Conservation (phyloP, 1,140 invertebrate genomes). For the roundworm (Caenorhabditis elegans) region DNA sequence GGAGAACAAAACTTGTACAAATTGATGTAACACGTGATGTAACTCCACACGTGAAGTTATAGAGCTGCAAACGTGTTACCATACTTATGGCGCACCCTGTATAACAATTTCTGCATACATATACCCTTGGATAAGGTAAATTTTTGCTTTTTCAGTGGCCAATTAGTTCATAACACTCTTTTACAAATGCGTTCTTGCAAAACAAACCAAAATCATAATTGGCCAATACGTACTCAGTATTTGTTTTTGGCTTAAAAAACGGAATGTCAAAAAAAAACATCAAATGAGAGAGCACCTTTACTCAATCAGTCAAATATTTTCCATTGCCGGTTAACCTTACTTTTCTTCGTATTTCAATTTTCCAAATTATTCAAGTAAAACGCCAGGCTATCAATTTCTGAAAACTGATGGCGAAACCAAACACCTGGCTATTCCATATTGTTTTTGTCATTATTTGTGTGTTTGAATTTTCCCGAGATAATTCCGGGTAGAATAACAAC, state of each 20-base stretch:
- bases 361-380: not conserved
- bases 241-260: not conserved
- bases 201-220: not conserved
- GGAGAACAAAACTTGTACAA: too few relatives aligned
- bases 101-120: too few relatives aligned
- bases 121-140: too few relatives aligned
- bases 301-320: slow-evolving; percentile 14
- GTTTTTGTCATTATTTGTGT: not conserved
- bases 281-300: not conserved
- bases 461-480: not conserved
- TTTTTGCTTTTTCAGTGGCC: too few relatives aligned
- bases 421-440: not conserved
- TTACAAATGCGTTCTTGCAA: too few relatives aligned
- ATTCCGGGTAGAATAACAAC: not conserved
- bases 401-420: slow-evolving; percentile 7
- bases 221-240: not conserved
- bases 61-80: too few relatives aligned
- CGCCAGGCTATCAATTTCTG: not conserved
- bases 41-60: too few relatives aligned
- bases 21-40: too few relatives aligned
- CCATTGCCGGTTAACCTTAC: not conserved
- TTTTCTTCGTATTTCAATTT: not conserved
- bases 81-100: too few relatives aligned
- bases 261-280: not conserved
- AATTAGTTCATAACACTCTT: too few relatives aligned